These are phyloP conservation scores for Mycetomoellerius zeteki DNA, from an alignment of 1,140 invertebrate species.

Conservation along the genomic window DNA sequence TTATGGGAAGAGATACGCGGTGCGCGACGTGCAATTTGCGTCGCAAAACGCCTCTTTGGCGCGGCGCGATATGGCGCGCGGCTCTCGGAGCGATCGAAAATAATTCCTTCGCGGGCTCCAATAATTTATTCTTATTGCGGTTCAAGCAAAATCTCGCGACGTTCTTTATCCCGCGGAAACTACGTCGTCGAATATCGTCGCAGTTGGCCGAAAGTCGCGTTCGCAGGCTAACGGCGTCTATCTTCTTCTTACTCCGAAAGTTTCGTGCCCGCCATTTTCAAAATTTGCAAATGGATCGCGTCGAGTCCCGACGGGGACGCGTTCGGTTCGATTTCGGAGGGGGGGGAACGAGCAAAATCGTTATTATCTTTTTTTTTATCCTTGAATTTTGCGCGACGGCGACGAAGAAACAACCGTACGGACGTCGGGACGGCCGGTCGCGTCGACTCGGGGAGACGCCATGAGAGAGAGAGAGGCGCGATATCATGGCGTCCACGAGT, in stretches of 20 bases:
- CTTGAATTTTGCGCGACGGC: conserved; percentile 2
- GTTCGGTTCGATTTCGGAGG: neutral
- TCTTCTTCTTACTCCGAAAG: conserved; percentile 56
- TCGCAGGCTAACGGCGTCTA: neutral
- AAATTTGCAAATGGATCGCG: conserved; percentile 55
- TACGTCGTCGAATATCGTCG: neutral
- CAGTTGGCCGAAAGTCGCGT: neutral
- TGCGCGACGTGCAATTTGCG: conserved; percentile 30
- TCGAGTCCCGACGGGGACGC: neutral
- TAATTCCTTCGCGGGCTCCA: neutral
- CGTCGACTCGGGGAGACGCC: conserved; percentile 35
- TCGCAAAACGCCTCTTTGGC: conserved; percentile 2
- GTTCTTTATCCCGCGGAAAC: neutral
- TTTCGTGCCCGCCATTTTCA: conserved; percentile 78
- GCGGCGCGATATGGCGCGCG: neutral
- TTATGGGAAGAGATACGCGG: conserved; percentile 1
- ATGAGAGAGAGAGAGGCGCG: conserved; percentile 39
- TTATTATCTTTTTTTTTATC: neutral
- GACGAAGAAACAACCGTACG: neutral
- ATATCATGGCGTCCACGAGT: conserved; percentile 49
- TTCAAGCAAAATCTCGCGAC: neutral
- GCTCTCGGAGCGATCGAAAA: neutral
- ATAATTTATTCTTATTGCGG: neutral
- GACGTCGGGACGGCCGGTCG: neutral
- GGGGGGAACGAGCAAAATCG: neutral